These are phyloP conservation scores for Puffinus mauretanicus DNA, from an alignment of 2,113 vertebrate species.

Conservation along the genomic window DNA sequence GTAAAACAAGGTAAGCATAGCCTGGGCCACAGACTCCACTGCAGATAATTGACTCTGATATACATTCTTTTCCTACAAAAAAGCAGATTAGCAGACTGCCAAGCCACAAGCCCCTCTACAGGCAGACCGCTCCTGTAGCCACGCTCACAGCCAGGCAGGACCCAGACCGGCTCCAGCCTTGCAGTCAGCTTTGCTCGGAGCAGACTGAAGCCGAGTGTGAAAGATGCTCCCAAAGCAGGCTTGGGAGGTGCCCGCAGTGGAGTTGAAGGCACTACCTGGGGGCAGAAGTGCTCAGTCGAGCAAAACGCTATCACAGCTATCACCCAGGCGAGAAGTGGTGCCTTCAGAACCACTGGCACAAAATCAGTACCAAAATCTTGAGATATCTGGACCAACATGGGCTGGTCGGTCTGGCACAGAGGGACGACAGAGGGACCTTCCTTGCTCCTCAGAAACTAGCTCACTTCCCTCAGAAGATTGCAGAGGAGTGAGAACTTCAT, in stretches of 20 bases:
- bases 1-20: not conserved
- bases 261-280: not conserved
- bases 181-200: not conserved
- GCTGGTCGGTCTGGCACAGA: not conserved
- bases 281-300: not conserved
- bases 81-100: not conserved
- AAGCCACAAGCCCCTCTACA: not conserved
- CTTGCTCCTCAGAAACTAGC: not conserved
- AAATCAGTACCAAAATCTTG: not conserved
- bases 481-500: not conserved
- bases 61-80: not conserved
- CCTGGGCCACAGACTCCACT: not conserved
- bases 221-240: not conserved
- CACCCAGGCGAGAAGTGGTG: not conserved
- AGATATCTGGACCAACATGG: not conserved
- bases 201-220: not conserved
- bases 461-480: not conserved
- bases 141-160: not conserved
- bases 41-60: not conserved
- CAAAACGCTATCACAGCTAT: not conserved
- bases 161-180: not conserved
- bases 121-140: not conserved
- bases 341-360: not conserved
- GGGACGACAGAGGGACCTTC: not conserved
- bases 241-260: not conserved